phyloP scores from a whole-genome alignment of 1,140 invertebrate species.

The Drosophila melanica region DNA sequence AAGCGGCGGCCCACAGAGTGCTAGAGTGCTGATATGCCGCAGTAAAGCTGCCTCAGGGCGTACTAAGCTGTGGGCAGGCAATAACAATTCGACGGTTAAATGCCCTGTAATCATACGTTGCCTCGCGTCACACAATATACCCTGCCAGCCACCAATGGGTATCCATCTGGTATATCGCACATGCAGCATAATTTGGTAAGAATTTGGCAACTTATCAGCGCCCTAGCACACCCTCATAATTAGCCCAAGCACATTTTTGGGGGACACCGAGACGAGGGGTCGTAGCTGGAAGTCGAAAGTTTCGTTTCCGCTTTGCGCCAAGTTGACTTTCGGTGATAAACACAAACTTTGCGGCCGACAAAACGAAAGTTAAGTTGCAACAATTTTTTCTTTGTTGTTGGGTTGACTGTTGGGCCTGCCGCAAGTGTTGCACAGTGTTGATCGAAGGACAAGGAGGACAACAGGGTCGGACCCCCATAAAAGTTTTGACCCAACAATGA shows the following conservation, averaged over 20 bases:
- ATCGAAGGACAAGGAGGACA: conserved; percentile 13
- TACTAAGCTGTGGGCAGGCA: background rate
- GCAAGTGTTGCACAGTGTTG: conserved; percentile 26
- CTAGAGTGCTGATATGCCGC: conserved; percentile 12
- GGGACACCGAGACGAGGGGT: background rate
- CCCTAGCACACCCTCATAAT: conserved; percentile 55
- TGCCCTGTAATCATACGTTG: background rate
- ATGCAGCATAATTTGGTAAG: conserved; percentile 31
- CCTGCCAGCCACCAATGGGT: background rate
- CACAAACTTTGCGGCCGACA: conserved; percentile 72
- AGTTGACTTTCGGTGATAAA: conserved; percentile 72
- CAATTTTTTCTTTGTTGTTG: conserved; percentile 13
- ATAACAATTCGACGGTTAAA: too few relatives aligned
- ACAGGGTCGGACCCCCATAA: conserved; percentile 50
- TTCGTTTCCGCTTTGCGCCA: conserved; percentile 24
- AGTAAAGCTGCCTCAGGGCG: conserved; percentile 10
- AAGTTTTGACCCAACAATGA: conserved; percentile 52
- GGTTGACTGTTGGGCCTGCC: conserved; percentile 5
- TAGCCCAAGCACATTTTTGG: conserved; percentile 46
- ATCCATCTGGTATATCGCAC: conserved; percentile 6
- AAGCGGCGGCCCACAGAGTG: conserved; percentile 31
- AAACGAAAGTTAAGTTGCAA: conserved; percentile 45
- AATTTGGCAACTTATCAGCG: conserved; percentile 54
- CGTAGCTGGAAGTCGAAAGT: conserved; percentile 16
- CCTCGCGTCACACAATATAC: background rate